Evolutionary conservation across 2,797 vertebrate genomes (phyloP).

Genomic region (Acropternis orthonyx): DNA sequence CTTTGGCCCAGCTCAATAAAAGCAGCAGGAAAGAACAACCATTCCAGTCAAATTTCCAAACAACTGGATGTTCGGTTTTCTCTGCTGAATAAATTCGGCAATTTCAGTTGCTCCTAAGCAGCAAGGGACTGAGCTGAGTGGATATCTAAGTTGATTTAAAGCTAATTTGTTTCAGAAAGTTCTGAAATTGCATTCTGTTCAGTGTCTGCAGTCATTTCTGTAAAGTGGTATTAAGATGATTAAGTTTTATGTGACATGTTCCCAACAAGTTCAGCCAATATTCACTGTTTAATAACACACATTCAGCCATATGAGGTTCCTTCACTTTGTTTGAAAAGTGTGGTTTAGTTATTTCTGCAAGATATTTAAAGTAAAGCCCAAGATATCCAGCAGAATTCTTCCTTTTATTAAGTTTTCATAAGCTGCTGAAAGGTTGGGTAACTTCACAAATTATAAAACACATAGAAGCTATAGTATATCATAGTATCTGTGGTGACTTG

Average conservation of each 20-base stretch:
- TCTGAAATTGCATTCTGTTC: constrained; percentile 72
- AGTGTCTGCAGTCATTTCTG: background rate
- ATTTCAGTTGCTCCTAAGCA: constrained; percentile 12
- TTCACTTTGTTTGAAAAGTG: background rate
- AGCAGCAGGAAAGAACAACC: background rate
- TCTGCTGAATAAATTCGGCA: background rate
- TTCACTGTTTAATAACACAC: background rate
- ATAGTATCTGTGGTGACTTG: background rate
- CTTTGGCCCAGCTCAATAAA: background rate
- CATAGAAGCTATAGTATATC: background rate
- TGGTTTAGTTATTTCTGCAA: background rate
- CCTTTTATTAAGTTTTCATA: background rate
- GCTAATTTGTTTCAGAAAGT: constrained; percentile 73
- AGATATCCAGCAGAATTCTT: background rate
- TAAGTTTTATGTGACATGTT: background rate
- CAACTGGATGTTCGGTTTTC: background rate
- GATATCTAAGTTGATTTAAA: constrained; percentile 70
- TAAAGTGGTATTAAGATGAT: background rate
- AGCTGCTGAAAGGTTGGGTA: background rate
- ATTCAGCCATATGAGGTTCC: background rate
- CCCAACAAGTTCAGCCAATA: background rate
- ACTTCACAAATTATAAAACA: background rate
- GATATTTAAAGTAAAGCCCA: background rate
- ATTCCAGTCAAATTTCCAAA: background rate
- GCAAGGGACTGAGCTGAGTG: background rate